Percentiles rank a stretch among this genome's conserved stretches.
phyloP scores from a whole-genome alignment of 2,797 vertebrate genomes.

The Rhabdophis nuchalis region DNA sequence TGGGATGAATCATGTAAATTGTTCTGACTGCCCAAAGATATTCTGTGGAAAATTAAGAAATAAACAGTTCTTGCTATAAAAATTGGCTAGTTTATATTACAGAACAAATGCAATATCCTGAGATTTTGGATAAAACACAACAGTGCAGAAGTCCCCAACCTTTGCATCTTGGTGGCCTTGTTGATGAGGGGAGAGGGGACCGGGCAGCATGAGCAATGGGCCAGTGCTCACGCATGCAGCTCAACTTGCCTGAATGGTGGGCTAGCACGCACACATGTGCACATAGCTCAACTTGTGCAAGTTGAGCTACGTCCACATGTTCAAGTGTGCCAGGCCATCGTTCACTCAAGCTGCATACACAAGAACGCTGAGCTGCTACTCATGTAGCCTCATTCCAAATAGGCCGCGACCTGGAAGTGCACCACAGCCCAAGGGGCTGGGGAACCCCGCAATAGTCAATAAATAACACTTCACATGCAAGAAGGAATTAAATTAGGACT shows the following conservation, averaged over 20 bases:
- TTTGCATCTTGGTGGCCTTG: too few relatives aligned
- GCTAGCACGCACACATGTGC: background rate
- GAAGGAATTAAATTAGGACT: background rate
- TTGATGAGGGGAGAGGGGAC: too few relatives aligned
- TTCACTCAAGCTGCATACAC: background rate
- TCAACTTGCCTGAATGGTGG: too few relatives aligned
- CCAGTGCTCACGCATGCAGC: too few relatives aligned
- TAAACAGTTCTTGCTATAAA: background rate
- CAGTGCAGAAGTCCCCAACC: background rate
- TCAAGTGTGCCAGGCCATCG: background rate
- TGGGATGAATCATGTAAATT: background rate
- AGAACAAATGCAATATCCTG: background rate
- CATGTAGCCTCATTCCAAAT: background rate
- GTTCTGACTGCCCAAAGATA: background rate
- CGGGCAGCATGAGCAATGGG: too few relatives aligned
- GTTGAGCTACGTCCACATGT: background rate
- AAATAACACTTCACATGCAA: background rate
- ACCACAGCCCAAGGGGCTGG: background rate
- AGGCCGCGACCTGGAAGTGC: background rate
- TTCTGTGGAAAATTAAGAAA: conserved; percentile 3
- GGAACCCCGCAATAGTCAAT: background rate
- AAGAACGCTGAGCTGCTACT: too few relatives aligned
- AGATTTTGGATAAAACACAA: background rate
- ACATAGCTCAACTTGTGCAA: background rate
- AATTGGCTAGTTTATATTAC: background rate